phyloP scores from a whole-genome alignment of 2,888 invertebrate species.

The Gortyna flavago region DNA sequence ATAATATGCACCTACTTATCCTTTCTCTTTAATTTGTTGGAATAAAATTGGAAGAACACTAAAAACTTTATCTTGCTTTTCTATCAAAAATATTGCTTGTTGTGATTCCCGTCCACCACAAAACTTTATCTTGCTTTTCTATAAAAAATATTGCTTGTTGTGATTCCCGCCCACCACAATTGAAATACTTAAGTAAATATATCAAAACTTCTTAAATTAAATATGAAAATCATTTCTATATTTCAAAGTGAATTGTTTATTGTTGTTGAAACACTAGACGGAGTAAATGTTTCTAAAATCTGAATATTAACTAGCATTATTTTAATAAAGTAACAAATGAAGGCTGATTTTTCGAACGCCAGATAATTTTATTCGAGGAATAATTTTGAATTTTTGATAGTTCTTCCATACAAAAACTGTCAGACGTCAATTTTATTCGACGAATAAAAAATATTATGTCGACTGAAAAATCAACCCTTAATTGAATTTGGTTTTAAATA shows the following conservation, averaged over 20 bases:
- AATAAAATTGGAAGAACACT: too few relatives aligned
- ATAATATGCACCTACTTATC: background rate
- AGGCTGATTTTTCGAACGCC: too few relatives aligned
- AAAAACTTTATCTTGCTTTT: background rate
- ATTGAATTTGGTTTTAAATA: background rate
- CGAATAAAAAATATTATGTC: too few relatives aligned
- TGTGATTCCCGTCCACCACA: background rate
- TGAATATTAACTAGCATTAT: conserved; percentile 4
- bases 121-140: background rate
- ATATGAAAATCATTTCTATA: conserved; percentile 11
- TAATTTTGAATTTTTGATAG: too few relatives aligned
- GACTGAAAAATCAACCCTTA: too few relatives aligned
- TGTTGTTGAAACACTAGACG: background rate
- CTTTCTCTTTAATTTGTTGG: background rate
- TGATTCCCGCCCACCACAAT: background rate
- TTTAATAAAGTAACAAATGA: conserved; percentile 1
- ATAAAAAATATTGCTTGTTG: background rate
- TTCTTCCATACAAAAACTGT: too few relatives aligned
- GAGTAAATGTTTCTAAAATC: background rate
- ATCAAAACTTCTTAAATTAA: background rate
- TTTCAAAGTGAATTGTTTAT: background rate
- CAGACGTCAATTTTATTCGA: too few relatives aligned
- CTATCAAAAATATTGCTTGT: background rate
- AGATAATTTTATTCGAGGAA: too few relatives aligned
- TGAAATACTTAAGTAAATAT: background rate